Evolutionary conservation across 1,140 invertebrate species (phyloP), one percentile per base, ranked within the genome.

Genomic region (Papilio machaon): DNA sequence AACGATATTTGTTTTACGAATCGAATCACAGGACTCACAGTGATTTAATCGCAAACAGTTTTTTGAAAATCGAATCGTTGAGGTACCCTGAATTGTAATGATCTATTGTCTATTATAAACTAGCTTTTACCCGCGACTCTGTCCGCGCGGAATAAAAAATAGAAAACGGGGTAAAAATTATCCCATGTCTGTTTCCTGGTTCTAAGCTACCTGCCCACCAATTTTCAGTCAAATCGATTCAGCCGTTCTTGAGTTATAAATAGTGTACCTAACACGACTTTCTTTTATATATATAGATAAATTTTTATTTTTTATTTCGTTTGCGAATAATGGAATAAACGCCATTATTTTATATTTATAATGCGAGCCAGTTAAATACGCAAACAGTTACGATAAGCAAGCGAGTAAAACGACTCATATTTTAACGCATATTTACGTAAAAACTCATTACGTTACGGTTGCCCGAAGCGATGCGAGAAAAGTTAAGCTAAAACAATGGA

Each of bases 361-460:
- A 23, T 70, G 11, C 6, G 64, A 15, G 64, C 64, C 64, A 70
- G 23, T 70, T 70, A 70, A 70, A 70, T 38, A 70, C 23, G 23
- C 13, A 35, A 35, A 70, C 64, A 35, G 64, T 70, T 70, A 35
- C 30, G 64, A 70, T 70, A 70, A 70, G 64, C 64, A 35, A 70
- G 64, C 30, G 64, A 70, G 23, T 70, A 35, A 70, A 70, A 70
- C 30, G 64, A 17, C 64, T 70, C 64, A 35, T 70, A 35, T 70
- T 70, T 35, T 35, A 70, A 70, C 23, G 64, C 64, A 70, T 35
- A 35, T 70, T 70, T 35, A 70, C 30, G 64, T 70, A 35, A 13
- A 35, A 35, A 70, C 64, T 30, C 64, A 70, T 70, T 35, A 70
- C 64, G 64, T 70, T 13, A 64, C 60, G 23, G 17, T n/a, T 23